phyloP scores from a whole-genome alignment of 2,113 vertebrate genomes.

The Mormoops blainvillei region DNA sequence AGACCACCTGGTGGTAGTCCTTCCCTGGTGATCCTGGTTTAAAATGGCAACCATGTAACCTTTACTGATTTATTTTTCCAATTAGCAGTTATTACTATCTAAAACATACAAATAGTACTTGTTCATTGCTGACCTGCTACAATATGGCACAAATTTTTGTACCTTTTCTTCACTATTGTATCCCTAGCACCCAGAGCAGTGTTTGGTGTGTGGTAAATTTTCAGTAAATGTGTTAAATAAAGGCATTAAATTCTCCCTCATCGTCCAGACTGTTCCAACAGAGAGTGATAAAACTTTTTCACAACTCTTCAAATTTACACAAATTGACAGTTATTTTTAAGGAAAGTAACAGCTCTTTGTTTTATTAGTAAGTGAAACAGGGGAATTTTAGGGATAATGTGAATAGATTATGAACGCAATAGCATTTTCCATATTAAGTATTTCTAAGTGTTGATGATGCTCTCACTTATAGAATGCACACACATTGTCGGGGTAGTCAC shows the following conservation, averaged over 20 bases:
- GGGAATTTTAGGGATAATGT: not conserved
- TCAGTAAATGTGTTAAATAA: not conserved
- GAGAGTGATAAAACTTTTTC: not conserved
- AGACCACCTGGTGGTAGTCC: not conserved
- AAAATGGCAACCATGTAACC: not conserved
- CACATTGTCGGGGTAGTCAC: not conserved
- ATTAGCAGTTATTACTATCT: not conserved
- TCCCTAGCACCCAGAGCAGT: not conserved
- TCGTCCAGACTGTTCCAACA: not conserved
- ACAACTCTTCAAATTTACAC: not conserved
- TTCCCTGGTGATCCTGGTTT: not conserved
- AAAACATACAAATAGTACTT: not conserved
- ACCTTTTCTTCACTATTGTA: not conserved
- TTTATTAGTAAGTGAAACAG: slow-evolving; percentile 12
- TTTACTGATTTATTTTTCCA: not conserved
- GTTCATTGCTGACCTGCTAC: not conserved
- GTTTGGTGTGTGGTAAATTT: not conserved
- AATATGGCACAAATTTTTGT: not conserved
- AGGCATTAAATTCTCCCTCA: not conserved
- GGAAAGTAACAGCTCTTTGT: not conserved
- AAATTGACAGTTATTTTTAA: not conserved
- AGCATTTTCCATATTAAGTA: not conserved
- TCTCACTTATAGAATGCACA: not conserved
- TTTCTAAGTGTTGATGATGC: not conserved
- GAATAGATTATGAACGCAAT: not conserved